Evolutionary conservation across 2,888 invertebrate genomes (phyloP), one percentile per base, ranked within the genome.

Genomic region (Noctuana brunneofusca): DNA sequence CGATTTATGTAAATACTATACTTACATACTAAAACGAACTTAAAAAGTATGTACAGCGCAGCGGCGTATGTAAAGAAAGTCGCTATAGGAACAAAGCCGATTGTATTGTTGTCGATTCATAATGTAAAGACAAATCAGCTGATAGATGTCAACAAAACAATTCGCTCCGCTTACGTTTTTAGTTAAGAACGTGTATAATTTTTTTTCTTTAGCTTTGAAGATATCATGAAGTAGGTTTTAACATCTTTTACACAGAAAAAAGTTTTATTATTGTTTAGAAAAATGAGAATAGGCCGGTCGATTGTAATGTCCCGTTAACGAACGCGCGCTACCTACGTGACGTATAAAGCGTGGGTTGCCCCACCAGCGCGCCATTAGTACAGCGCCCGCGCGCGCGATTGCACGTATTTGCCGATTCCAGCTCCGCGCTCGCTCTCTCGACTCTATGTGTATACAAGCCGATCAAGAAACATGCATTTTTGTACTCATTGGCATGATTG

Each of bases 241-340:
- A 50, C 32, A 30, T 57, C 58, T 65, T 77, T 74, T 71, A 76
- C 71, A 75, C 71, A 73, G 71, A 71, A 80, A 80, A 75, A 76
- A 78, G 75, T 75, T 77, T 79, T 83, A 81, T 85, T 85, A 84
- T 87, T 88, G 84, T 89, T 87, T 86, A 83, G 79, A 87, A 88
- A 86, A 89, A 89, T 84, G 83, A 85, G 87, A 89, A 89, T 89
- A 89, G 89, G 87, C 86, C 86, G 88, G 86, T 86, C 87, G 87
- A 89, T 89, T 75, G 81, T 80, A 80, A 78, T 86, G 89, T 89
- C 87, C 90, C 90, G 89, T 89, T 90, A 89, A 89, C 84, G 79
- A 86, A 81, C 83, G 84, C 80, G 81, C 85, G 80, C 87, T 89
- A 86, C 86, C 87, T 87, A 79, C 80, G 85, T 84, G 82, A 83